Evolutionary conservation across 2,888 invertebrate genomes (phyloP).

Genomic region (Drosophila phalerata): DNA sequence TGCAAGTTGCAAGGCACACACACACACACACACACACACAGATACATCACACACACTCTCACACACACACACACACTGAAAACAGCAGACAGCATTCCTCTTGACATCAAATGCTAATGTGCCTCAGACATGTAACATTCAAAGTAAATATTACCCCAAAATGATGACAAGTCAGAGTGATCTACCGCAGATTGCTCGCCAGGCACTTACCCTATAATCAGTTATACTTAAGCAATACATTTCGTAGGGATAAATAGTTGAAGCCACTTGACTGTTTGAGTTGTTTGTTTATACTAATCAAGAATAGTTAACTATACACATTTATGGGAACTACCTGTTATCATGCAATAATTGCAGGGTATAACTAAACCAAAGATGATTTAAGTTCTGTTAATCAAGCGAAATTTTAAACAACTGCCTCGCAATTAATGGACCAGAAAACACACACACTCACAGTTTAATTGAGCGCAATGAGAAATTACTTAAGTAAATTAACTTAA

Average conservation of each 20-base stretch:
- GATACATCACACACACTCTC: background rate
- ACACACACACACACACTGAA: conserved; percentile 3
- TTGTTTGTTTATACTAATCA: background rate
- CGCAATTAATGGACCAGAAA: conserved; percentile 21
- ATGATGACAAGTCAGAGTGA: conserved; percentile 13
- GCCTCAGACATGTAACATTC: conserved; percentile 18
- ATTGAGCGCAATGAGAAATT: conserved; percentile 15
- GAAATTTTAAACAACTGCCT: conserved; percentile 1
- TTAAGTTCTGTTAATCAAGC: background rate
- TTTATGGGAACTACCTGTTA: background rate
- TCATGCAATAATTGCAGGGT: conserved; percentile 7
- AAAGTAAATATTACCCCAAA: conserved; percentile 19
- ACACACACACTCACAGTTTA: conserved; percentile 8
- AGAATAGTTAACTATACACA: background rate
- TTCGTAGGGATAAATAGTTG: no score
- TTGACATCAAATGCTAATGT: conserved; percentile 36
- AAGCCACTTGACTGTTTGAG: background rate
- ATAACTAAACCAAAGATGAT: background rate
- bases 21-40: background rate
- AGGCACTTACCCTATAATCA: background rate
- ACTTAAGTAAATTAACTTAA: conserved; percentile 14
- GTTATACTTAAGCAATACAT: background rate
- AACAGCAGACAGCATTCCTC: conserved; percentile 23
- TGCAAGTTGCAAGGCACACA: conserved; percentile 26
- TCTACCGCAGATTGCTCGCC: background rate